Base-by-base conservation (phyloP, 2,888 invertebrate genomes). In the Calameuta filiformis region DNA sequence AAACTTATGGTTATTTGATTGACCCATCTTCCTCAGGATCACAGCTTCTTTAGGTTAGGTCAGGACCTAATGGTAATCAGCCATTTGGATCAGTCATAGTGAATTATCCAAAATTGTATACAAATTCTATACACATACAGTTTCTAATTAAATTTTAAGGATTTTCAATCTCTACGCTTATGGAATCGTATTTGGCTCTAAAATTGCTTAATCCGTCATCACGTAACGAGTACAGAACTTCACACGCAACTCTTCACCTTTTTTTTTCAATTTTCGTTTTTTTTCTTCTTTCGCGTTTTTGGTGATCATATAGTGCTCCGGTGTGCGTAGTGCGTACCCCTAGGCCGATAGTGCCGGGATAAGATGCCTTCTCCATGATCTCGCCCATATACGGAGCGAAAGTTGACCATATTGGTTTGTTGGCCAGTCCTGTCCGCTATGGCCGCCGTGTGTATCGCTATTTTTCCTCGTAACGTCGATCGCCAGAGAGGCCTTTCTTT, bases 331-430 rank as follows among this genome's bases (percentile, higher is more conserved):
- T 34, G 71, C 33, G 33, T 71, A 71, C 71, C 71, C 71, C 71
- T 71, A 71, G 71, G 71, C 71, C 71, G 71, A 71, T 71, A 71
- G 71, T 34, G 33, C 71, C 56, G 31, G 76, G 74, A 74, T 35
- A 74, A 74, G 74, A 74, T 35, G 74, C 74, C 74, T 74, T 74
- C 74, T n/a, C n/a, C 35, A 81, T 82, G 84, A 85, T 87, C 85
- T 90, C 89, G 86, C 79, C 91, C 90, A 90, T 91, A 90, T 91
- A 91, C 86, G 91, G 91, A 90, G 91, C 89, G 91, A 91, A 91
- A 91, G 91, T 91, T 86, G 88, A 88, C 87, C 87, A 82, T 85
- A 85, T 83, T 81, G 87, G 80, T 84, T 84, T 84, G 84, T 83
- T 81, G 83, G 71, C 71, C 69, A 31, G 69, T 69, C 69, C 33